These are phyloP conservation scores for Corella eumyota DNA, from an alignment of 23 tunicate species.

Conservation along the genomic window DNA sequence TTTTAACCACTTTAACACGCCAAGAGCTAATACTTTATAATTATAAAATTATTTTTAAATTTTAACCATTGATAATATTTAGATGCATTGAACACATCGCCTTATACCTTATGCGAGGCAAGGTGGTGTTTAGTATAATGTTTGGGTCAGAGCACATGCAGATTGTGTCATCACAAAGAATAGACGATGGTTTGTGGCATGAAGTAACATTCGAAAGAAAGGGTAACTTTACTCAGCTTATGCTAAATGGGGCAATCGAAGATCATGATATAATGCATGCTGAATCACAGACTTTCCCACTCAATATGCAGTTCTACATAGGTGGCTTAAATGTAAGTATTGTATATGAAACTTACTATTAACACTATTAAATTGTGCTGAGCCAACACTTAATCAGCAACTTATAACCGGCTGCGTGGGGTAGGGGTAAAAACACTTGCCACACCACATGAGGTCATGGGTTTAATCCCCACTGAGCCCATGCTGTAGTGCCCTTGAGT, in stretches of 20 bases:
- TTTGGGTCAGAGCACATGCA: slow-evolving; percentile 33
- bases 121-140: slow-evolving; percentile 42
- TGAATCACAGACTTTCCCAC: slow-evolving; percentile 36
- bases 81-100: slow-evolving; percentile 78
- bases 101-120: slow-evolving; percentile 51
- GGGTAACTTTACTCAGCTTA: slow-evolving; percentile 30
- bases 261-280: slow-evolving; percentile 4
- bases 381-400: too few species aligned
- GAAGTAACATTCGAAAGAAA: slow-evolving; percentile 55
- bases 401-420: too few species aligned
- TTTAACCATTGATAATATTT: not conserved
- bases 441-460: too few species aligned
- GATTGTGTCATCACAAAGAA: slow-evolving; percentile 16
- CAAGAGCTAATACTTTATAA: not conserved
- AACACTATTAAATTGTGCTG: not conserved
- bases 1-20: too few species aligned
- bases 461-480: too few species aligned
- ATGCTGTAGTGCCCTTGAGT: too few species aligned
- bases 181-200: slow-evolving; percentile 68
- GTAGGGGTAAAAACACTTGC: too few species aligned
- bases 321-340: slow-evolving; percentile 69
- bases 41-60: not conserved
- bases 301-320: slow-evolving; percentile 47
- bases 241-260: slow-evolving; percentile 42
- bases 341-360: not conserved